phyloP scores from a whole-genome alignment of 2,888 invertebrate genomes.

The Cheilosia grossa region DNA sequence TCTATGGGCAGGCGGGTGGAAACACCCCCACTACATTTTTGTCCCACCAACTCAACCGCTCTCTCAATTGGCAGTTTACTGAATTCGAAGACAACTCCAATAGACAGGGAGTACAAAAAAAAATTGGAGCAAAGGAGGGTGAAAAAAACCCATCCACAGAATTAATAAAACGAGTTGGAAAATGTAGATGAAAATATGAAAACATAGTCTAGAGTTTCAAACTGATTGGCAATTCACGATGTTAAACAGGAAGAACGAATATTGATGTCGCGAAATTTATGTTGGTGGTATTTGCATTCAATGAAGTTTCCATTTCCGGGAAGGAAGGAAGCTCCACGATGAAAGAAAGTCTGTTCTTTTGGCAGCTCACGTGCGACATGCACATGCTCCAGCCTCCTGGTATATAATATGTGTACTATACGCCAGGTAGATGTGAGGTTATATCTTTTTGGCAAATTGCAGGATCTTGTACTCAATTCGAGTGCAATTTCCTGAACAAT shows the following conservation, averaged over 20 bases:
- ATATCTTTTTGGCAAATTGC: slow-evolving; percentile 61
- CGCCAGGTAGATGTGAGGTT: slow-evolving; percentile 15
- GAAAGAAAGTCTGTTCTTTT: background rate
- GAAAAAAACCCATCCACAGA: background rate
- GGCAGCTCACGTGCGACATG: slow-evolving; percentile 16
- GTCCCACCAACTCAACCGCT: background rate
- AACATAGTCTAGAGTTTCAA: background rate
- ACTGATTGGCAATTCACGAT: background rate
- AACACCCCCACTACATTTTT: background rate
- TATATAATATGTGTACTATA: too few relatives aligned
- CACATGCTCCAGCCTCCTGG: background rate
- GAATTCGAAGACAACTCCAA: slow-evolving; percentile 32
- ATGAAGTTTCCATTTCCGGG: slow-evolving; percentile 7
- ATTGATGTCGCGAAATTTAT: background rate
- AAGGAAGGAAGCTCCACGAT: background rate
- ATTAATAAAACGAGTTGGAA: background rate
- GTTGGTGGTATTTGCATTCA: background rate
- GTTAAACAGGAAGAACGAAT: background rate
- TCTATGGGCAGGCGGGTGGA: background rate
- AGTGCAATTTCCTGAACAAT: slow-evolving; percentile 67
- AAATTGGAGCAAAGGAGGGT: too few relatives aligned
- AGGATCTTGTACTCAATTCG: slow-evolving; percentile 59
- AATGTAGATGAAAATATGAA: background rate
- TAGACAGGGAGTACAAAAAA: background rate
- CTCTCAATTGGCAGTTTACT: slow-evolving; percentile 48